These are phyloP conservation scores for Drosophila miranda DNA, from an alignment of 1,140 invertebrate species.

Conservation along the genomic window DNA sequence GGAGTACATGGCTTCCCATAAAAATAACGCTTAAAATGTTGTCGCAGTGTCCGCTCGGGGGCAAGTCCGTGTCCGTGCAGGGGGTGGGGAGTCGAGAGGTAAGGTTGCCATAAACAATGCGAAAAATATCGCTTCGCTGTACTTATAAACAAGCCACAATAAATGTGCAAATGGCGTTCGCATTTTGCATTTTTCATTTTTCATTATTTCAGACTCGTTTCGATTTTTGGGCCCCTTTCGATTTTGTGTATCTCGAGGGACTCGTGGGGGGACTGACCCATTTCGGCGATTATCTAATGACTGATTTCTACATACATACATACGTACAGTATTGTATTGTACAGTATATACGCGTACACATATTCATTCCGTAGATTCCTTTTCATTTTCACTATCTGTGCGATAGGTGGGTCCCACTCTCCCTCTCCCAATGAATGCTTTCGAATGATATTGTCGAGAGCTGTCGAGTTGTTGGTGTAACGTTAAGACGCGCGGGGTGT, in stretches of 20 bases:
- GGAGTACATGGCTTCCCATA: constrained; percentile 14
- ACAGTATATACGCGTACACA: background rate
- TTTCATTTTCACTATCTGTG: constrained; percentile 68
- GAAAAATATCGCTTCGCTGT: constrained; percentile 65
- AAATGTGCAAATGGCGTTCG: constrained; percentile 73
- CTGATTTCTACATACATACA: constrained; percentile 11
- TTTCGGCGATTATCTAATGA: constrained; percentile 74
- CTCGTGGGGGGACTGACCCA: constrained; percentile 50
- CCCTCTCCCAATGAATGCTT: constrained; percentile 2
- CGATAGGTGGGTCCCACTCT: constrained; percentile 40
- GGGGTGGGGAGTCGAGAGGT: no score
- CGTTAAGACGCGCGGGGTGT: constrained; percentile 5
- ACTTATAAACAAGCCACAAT: constrained; percentile 70
- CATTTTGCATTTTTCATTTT: constrained; percentile 39
- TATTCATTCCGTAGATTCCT: constrained; percentile 12
- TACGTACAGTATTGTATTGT: background rate
- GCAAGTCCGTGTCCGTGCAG: no score
- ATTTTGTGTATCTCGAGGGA: background rate
- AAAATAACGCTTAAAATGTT: constrained; percentile 56
- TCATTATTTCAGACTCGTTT: constrained; percentile 17
- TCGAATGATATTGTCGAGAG: background rate
- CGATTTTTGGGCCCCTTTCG: constrained; percentile 1
- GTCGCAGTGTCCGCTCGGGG: constrained; percentile 4
- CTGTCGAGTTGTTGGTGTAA: background rate
- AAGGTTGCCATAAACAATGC: constrained; percentile 67